These are phyloP conservation scores for Tragelaphus oryx DNA, from an alignment of 2,797 vertebrate genomes.

Conservation along the genomic window DNA sequence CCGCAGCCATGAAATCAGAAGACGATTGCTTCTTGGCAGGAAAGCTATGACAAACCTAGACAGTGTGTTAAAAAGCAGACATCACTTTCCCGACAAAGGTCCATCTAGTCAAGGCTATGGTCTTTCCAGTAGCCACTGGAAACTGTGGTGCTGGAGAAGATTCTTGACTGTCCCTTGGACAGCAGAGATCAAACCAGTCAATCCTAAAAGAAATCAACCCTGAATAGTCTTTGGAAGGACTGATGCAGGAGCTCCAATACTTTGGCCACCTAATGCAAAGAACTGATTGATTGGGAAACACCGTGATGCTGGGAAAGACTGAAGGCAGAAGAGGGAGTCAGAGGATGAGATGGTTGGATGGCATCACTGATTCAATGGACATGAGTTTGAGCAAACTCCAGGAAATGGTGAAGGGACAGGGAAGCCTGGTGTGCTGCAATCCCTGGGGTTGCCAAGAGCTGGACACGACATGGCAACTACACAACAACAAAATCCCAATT, in stretches of 20 bases:
- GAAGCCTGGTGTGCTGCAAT: neutral
- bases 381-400: neutral
- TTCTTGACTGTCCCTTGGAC: neutral
- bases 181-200: neutral
- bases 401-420: neutral
- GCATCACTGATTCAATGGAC: neutral
- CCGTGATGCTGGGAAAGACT: neutral
- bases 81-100: neutral
- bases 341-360: neutral
- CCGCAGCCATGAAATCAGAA: neutral
- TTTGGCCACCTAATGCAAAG: neutral
- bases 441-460: neutral
- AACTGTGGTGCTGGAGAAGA: neutral
- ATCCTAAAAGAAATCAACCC: neutral
- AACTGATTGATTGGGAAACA: neutral
- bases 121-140: neutral
- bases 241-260: neutral
- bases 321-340: neutral
- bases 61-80: neutral
- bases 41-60: neutral
- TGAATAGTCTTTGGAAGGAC: neutral
- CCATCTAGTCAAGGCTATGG: neutral
- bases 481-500: neutral
- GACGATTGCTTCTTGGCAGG: neutral
- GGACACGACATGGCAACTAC: neutral